Evolutionary conservation across 2,888 invertebrate species (phyloP).

Genomic region (Pseudoips prasinana): DNA sequence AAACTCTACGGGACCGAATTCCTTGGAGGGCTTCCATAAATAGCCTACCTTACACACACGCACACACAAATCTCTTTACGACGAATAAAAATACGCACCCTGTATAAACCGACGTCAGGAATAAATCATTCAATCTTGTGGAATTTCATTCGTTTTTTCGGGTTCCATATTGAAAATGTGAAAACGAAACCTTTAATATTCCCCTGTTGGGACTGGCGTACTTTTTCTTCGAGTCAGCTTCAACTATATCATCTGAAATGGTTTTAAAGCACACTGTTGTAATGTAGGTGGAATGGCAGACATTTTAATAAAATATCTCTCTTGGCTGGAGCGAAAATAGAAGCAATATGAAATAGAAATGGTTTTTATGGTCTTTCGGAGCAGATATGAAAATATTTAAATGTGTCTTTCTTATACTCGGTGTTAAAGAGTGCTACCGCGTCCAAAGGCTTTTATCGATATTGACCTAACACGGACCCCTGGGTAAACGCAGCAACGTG

Average conservation of each 20-base stretch:
- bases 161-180: constrained; percentile 20
- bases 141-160: constrained; percentile 38
- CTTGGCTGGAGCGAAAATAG: no score
- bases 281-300: constrained; percentile 4
- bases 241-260: no score
- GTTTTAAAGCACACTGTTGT: constrained; percentile 10
- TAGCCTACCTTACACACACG: no score
- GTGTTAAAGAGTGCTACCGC: no score
- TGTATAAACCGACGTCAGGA: constrained; percentile 46
- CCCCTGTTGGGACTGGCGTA: constrained; percentile 12
- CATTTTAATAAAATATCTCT: constrained; percentile 15
- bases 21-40: no score
- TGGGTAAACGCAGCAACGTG: no score
- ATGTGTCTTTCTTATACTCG: no score
- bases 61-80: constrained; percentile 72
- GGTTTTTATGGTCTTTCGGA: neutral
- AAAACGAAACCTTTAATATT: constrained; percentile 26
- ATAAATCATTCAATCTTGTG: constrained; percentile 72
- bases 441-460: no score
- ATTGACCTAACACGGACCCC: no score
- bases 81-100: constrained; percentile 68
- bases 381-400: no score
- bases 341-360: no score
- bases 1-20: no score
- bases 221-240: constrained; percentile 9